Evolutionary conservation across 2,113 vertebrate species (phyloP).

Genomic region (Cyphomyrus discorhynchus): DNA sequence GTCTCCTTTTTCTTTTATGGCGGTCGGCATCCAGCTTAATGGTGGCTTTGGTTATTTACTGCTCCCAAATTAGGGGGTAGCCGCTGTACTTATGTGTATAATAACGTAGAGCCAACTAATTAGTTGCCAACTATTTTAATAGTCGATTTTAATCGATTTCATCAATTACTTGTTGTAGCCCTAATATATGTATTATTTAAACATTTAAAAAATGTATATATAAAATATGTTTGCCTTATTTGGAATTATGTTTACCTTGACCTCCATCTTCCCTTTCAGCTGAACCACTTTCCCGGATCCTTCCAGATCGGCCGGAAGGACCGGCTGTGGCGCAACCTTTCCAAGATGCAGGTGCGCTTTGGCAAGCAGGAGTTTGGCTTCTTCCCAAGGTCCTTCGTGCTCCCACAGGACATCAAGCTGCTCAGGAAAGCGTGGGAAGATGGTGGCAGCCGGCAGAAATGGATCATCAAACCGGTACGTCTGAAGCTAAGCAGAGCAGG

Average conservation of each 20-base stretch:
- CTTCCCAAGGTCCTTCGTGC: slow-evolving; percentile 87
- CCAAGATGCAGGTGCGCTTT: slow-evolving; percentile 82
- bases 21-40: too few species aligned
- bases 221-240: neutral
- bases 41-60: too few species aligned
- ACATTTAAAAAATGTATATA: neutral
- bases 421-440: slow-evolving; percentile 89
- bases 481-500: neutral
- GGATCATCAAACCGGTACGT: slow-evolving; percentile 92
- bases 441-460: slow-evolving; percentile 73
- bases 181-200: too few species aligned
- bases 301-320: slow-evolving; percentile 98
- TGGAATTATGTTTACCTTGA: neutral
- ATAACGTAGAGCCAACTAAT: too few species aligned
- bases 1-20: too few species aligned
- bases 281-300: slow-evolving; percentile 95
- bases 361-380: slow-evolving; percentile 90
- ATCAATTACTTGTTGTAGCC: too few species aligned
- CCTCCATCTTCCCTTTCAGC: slow-evolving; percentile 49
- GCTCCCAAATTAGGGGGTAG: too few species aligned
- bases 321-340: slow-evolving; percentile 87
- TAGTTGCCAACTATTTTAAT: too few species aligned
- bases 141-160: too few species aligned
- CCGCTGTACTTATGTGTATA: too few species aligned
- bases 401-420: slow-evolving; percentile 88